A percentile compares a stretch with the other conserved stretches of the same genome.
Conservation (phyloP, 1,140 invertebrate genomes). For the Watersipora subatra region DNA sequence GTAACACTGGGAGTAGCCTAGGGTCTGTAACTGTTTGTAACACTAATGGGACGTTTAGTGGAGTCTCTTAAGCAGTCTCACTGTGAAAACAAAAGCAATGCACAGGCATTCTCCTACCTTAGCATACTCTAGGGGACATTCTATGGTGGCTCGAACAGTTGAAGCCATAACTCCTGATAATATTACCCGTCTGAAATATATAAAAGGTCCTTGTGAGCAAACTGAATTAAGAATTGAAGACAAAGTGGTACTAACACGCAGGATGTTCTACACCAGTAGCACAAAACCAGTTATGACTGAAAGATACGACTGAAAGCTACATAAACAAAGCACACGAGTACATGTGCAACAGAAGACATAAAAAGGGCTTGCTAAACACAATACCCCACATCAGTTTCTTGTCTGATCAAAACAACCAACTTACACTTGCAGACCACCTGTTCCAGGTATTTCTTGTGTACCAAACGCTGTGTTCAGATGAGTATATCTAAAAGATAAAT, state of each 20-base stretch:
- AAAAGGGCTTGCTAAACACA: no score
- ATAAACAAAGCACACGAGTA: neutral
- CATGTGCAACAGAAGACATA: no score
- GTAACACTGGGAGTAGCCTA: no score
- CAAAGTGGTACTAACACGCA: neutral
- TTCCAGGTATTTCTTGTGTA: slow-evolving; percentile 21
- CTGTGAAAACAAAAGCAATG: no score
- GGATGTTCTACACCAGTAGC: neutral
- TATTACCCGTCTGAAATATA: slow-evolving; percentile 21
- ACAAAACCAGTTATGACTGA: neutral
- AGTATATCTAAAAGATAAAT: slow-evolving; percentile 30
- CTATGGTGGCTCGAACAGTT: slow-evolving; percentile 26
- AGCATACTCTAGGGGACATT: slow-evolving; percentile 33
- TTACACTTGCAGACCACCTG: slow-evolving; percentile 27
- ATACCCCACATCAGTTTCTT: neutral
- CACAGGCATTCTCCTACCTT: slow-evolving; percentile 22
- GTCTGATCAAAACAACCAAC: slow-evolving; percentile 8
- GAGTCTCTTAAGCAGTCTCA: neutral
- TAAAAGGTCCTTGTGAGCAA: no score
- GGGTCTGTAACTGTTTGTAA: no score
- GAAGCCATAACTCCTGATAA: slow-evolving; percentile 22
- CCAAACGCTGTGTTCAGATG: slow-evolving; percentile 18
- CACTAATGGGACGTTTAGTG: neutral
- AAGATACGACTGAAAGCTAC: neutral
- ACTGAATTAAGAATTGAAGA: neutral